Conservation (phyloP, 2,113 vertebrate genomes). For the Oenanthe melanoleuca region DNA sequence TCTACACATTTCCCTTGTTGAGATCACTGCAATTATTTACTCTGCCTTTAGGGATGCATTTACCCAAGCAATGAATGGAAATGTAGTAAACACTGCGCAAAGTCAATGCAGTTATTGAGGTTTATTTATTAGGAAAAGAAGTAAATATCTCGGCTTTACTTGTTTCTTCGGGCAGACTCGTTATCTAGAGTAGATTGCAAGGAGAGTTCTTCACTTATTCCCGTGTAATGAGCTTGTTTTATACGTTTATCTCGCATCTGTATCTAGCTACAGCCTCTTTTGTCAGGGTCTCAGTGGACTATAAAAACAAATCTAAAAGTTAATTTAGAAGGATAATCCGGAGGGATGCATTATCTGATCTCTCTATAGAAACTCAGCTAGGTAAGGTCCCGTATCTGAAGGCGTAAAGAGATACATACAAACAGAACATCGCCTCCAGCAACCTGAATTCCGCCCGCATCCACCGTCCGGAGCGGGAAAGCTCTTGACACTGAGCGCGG, state of each 20-base stretch:
- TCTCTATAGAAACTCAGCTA: neutral
- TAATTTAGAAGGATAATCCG: constrained; percentile 53
- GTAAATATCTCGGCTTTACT: constrained; percentile 51
- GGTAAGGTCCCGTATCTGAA: neutral
- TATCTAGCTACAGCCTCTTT: constrained; percentile 21
- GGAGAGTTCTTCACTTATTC: neutral
- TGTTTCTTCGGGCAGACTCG: constrained; percentile 41
- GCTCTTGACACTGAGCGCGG: neutral
- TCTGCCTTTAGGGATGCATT: constrained; percentile 76
- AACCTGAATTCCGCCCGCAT: neutral
- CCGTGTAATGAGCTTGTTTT: constrained; percentile 16
- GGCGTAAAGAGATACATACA: neutral
- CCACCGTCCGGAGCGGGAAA: neutral
- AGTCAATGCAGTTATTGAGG: constrained; percentile 59
- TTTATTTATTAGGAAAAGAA: constrained; percentile 66
- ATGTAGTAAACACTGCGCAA: constrained; percentile 66
- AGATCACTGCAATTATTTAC: constrained; percentile 73
- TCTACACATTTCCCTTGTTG: constrained; percentile 73
- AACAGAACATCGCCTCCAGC: neutral
- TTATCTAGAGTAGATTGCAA: constrained; percentile 53
- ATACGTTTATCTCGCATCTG: constrained; percentile 16
- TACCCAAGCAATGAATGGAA: constrained; percentile 61
- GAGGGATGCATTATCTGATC: constrained; percentile 55
- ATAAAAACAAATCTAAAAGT: constrained; percentile 55
- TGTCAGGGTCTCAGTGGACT: constrained; percentile 46